Evolutionary conservation across 2,888 invertebrate species (phyloP).

Genomic region (Stenotaenia linearis): DNA sequence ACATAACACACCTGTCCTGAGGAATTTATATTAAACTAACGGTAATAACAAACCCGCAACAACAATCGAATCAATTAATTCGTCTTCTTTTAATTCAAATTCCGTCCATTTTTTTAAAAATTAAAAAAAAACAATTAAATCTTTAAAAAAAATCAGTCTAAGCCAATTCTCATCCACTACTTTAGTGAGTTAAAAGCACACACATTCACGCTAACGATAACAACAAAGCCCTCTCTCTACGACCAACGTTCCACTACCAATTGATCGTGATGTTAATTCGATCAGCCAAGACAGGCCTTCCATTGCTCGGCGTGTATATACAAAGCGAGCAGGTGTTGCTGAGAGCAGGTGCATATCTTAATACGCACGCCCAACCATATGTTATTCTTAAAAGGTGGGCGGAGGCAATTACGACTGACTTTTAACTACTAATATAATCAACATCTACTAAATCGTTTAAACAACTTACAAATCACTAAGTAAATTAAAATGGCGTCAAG

Average conservation of each 20-base stretch:
- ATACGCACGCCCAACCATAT: neutral
- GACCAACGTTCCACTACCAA: conserved; percentile 7
- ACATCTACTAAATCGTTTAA: neutral
- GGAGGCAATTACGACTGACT: neutral
- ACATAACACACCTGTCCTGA: neutral
- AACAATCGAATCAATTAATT: neutral
- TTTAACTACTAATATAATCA: neutral
- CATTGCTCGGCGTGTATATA: neutral
- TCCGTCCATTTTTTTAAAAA: no score
- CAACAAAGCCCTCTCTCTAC: neutral
- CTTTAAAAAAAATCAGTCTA: neutral
- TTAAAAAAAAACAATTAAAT: neutral
- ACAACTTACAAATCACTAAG: neutral
- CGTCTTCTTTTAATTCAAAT: neutral
- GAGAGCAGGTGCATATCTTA: conserved; percentile 9
- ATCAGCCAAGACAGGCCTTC: neutral
- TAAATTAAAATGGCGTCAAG: neutral
- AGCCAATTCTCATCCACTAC: neutral
- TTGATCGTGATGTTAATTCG: conserved; percentile 9
- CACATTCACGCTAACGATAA: conserved; percentile 9
- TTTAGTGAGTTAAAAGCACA: neutral
- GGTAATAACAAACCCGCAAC: neutral
- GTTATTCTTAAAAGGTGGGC: neutral
- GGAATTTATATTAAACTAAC: neutral
- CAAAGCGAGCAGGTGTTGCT: conserved; percentile 3